Evolutionary conservation across 2,113 vertebrate species (phyloP).

Genomic region (Cyprinus carpio): DNA sequence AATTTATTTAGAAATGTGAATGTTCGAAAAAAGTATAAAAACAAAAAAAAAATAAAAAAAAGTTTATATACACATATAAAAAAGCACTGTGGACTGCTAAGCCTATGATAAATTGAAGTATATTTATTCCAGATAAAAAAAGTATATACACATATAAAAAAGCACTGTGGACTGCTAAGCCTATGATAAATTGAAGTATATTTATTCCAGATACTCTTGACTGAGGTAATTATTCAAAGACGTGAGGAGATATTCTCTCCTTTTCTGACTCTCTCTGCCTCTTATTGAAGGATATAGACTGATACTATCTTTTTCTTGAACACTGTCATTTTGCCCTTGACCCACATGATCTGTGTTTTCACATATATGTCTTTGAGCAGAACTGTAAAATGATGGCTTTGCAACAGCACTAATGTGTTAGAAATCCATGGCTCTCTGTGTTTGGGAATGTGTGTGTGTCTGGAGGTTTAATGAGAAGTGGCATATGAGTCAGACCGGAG

Average conservation of each 20-base stretch:
- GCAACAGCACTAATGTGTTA: neutral
- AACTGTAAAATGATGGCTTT: slow-evolving; percentile 14
- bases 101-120: neutral
- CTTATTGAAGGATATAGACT: neutral
- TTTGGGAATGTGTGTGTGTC: slow-evolving; percentile 42
- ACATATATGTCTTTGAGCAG: neutral
- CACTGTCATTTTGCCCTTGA: slow-evolving; percentile 10
- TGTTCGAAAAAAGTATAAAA: no score
- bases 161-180: neutral
- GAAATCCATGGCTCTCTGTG: neutral
- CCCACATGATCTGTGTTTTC: neutral
- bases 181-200: neutral
- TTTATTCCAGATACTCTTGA: neutral
- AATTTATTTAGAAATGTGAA: no score
- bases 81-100: neutral
- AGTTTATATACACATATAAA: no score
- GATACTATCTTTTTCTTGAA: neutral
- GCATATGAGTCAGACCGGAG: slow-evolving; percentile 57
- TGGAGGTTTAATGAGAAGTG: slow-evolving; percentile 50
- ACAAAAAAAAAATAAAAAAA: no score
- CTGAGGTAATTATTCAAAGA: neutral
- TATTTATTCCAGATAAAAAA: neutral
- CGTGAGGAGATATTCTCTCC: neutral
- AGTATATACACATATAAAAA: neutral
- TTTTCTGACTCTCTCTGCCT: neutral